These are phyloP conservation scores for Drosophila rufa DNA, from an alignment of 1,140 invertebrate genomes.

Conservation along the genomic window DNA sequence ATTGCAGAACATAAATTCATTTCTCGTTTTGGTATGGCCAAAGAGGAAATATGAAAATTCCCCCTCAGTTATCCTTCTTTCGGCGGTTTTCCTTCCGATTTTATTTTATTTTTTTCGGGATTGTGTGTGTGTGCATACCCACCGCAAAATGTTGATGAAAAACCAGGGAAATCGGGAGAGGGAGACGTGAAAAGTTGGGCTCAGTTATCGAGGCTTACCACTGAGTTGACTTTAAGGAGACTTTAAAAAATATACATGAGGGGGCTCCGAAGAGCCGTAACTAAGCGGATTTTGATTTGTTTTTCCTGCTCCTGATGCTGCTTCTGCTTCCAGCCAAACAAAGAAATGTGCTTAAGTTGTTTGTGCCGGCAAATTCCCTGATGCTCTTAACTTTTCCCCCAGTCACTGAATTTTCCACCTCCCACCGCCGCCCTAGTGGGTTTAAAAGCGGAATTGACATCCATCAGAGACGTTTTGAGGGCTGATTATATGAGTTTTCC, in stretches of 20 bases:
- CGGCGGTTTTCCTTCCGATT: background rate
- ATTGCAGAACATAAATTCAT: slow-evolving; percentile 33
- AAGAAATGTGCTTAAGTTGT: slow-evolving; percentile 61
- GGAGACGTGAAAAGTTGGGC: slow-evolving; percentile 20
- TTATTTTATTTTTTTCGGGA: slow-evolving; percentile 21
- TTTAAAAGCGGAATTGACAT: slow-evolving; percentile 42
- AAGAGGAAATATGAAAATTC: slow-evolving; percentile 56
- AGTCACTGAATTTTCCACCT: slow-evolving; percentile 9
- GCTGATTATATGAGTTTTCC: background rate
- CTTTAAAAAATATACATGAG: slow-evolving; percentile 43
- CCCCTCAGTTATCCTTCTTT: slow-evolving; percentile 31
- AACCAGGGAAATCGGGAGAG: slow-evolving; percentile 3
- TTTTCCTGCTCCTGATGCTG: slow-evolving; percentile 32
- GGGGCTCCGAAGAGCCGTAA: slow-evolving; percentile 4
- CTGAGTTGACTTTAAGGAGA: slow-evolving; percentile 48
- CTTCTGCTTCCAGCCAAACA: slow-evolving; percentile 24
- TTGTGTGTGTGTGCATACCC: background rate
- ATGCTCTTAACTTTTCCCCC: slow-evolving; percentile 59
- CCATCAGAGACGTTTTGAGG: background rate
- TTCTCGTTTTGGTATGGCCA: slow-evolving; percentile 7
- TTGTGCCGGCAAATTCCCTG: slow-evolving; percentile 58
- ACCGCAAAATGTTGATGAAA: slow-evolving; percentile 36
- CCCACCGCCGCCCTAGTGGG: background rate
- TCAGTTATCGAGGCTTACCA: slow-evolving; percentile 55
- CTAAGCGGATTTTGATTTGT: slow-evolving; percentile 77